Evolutionary conservation across 2,797 vertebrate genomes (phyloP), one percentile per base, ranked within the genome.

Genomic region (Catharus ustulatus): DNA sequence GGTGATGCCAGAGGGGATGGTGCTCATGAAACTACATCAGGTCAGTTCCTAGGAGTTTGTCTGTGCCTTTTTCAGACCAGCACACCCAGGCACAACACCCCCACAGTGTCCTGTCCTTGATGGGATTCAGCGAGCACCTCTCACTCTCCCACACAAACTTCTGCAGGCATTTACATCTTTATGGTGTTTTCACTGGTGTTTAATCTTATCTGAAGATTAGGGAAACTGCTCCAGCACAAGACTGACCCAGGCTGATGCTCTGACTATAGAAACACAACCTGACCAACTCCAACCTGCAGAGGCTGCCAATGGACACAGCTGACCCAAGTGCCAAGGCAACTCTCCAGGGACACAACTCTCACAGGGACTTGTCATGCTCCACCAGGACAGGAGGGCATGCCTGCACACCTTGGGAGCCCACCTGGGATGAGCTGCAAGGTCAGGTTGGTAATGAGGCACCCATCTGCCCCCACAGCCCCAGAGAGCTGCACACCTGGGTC

Each of bases 151-250:
- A 67, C n/a, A 88, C 18, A 84, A 83, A 38, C 26, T 46, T 67
- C 67, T 69, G 18, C 2, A 6, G 46, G 21, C n/a, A 20, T 79
- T 94, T 77, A 80, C 12, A 2, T 51, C 24, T 68, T 94, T 48
- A 68, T 1, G 3, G 55, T 74, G 27, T 90, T 96, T 96, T 93
- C 87, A 83, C 90, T 92, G n/a, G 14, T 24, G 21, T 61, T 93
- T 94, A 89, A 87, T 95, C 91, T 95, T 93, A 95, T 87, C 95
- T 80, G 62, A 80, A 83, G 84, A 85, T 89, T 62, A 92, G 34
- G 26, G 36, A 89, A 77, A 64, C 51, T 38, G 52, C 69, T 84
- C 21, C 73, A 86, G 66, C 59, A 49, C 2, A 0, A 61, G 36
- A n/a, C 42, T 48, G 52, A 80, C 54, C 71, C 13, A 61, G 27